phyloP scores from a whole-genome alignment of 2,113 vertebrate species.

The Thymallus thymallus region DNA sequence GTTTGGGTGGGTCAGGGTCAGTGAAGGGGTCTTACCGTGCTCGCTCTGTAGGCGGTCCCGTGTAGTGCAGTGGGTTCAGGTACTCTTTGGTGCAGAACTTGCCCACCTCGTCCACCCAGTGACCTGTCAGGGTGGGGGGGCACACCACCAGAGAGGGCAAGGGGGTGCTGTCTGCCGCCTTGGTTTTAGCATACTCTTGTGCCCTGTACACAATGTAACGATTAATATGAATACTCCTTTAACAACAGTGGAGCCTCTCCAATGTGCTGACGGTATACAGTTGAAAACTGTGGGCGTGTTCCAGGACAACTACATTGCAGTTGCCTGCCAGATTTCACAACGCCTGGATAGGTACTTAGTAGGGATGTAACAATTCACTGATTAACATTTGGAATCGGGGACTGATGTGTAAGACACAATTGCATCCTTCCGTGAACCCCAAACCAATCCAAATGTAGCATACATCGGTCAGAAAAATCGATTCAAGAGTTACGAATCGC shows the following conservation, averaged over 20 bases:
- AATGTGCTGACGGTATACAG: not conserved
- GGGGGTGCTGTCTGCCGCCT: slow-evolving; percentile 86
- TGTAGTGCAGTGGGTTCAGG: slow-evolving; percentile 96
- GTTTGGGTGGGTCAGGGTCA: not conserved
- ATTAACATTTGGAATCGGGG: too few relatives aligned
- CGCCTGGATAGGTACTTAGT: too few relatives aligned
- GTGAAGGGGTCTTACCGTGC: slow-evolving; percentile 76
- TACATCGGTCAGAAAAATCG: too few relatives aligned
- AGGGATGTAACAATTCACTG: too few relatives aligned
- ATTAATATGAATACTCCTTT: not conserved
- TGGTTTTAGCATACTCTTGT: slow-evolving; percentile 88
- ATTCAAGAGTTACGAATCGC: too few relatives aligned
- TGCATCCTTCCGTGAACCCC: too few relatives aligned
- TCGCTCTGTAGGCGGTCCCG: slow-evolving; percentile 94
- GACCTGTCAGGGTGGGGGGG: slow-evolving; percentile 94
- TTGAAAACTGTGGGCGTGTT: not conserved
- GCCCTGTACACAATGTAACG: slow-evolving; percentile 70
- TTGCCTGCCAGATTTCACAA: not conserved
- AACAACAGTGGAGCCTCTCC: not conserved
- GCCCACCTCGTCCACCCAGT: slow-evolving; percentile 97
- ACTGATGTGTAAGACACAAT: too few relatives aligned
- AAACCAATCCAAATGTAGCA: too few relatives aligned
- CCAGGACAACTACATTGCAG: too few relatives aligned
- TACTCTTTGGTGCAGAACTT: slow-evolving; percentile 97
- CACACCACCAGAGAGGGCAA: slow-evolving; percentile 96